Evolutionary conservation across 2,888 invertebrate genomes (phyloP), one percentile per base, ranked within the genome.

Genomic region (Litoditis marina): DNA sequence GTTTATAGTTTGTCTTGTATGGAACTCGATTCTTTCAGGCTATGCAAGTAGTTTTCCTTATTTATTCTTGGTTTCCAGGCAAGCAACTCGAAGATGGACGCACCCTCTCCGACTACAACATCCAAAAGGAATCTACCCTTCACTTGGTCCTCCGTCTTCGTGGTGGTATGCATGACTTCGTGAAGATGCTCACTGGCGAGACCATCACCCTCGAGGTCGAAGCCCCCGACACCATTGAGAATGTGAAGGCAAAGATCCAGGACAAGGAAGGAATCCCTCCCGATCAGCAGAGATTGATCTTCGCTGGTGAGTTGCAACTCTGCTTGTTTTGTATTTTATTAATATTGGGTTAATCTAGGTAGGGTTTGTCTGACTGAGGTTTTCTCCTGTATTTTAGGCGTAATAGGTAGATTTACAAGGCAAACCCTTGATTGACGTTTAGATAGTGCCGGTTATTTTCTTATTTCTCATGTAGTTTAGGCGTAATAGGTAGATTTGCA

Each of bases 61-160:
- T n/a, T n/a, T n/a, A n/a, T 46, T 46, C 8, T 19, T 46, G 7
- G 19, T 51, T 51, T 42, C 16, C 46, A 39, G 55, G 55, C 59
- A 93, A 93, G 84, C 94, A 94, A 85, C 85, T 94, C 81, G 93
- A 94, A 86, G 94, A 94, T 88, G 93, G 92, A 3, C 88, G 92
- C 56, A 93, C 93, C 1, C 86, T 94, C 31, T 91, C 91, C 0
- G 94, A 94, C 84, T 94, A 94, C 85, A 93, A 93, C 85, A 94
- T 94, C 83, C 92, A 94, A 85, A 93, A 94, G 85, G 92, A 87
- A 78, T 87, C 87, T 0, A 87, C 87, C 1, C 84, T 87, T 11
- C 87, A 87, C 68, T 80, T 87, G 68, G 87, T 87, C 0, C 82
- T 87, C 1, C 84, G 87, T 34, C 69, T 75, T n/a, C 63, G 75